Percentiles rank a stretch among this genome's conserved stretches.
Evolutionary conservation across 1,140 invertebrate genomes (phyloP).

Genomic region (Latrodectus geometricus): DNA sequence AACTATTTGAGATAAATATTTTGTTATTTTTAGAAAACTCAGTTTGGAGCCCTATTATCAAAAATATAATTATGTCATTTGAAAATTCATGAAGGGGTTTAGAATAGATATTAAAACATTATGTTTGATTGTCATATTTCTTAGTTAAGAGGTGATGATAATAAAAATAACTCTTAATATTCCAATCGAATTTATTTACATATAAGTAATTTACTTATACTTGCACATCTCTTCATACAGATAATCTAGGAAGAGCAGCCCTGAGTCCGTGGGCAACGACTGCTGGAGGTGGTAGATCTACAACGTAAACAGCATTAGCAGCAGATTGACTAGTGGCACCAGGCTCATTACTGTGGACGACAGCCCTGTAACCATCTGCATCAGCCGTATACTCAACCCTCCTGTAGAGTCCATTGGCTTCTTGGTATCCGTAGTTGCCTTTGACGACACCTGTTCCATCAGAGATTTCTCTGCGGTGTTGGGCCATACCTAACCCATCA

Average conservation of each 20-base stretch:
- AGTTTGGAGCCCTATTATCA: no score
- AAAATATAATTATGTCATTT: no score
- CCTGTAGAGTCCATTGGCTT: conserved; percentile 44
- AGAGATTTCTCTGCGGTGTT: conserved; percentile 33
- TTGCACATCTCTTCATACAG: background rate
- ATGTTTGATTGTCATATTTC: no score
- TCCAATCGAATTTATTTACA: background rate
- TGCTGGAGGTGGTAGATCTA: conserved; percentile 14
- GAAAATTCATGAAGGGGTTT: no score
- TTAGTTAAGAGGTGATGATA: background rate
- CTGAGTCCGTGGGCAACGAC: conserved; percentile 7
- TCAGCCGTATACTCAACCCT: conserved; percentile 62
- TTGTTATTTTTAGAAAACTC: no score
- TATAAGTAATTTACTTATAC: background rate
- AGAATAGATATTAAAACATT: no score
- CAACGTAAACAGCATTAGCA: conserved; percentile 71
- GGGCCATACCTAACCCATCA: conserved; percentile 25
- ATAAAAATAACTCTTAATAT: background rate
- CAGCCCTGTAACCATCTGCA: conserved; percentile 60
- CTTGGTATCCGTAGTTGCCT: conserved; percentile 46
- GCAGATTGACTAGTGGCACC: conserved; percentile 38
- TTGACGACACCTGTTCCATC: conserved; percentile 52
- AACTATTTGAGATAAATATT: no score
- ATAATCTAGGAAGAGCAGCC: background rate
- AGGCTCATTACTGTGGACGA: conserved; percentile 60